These are phyloP conservation scores for Cacoxenus indagator DNA, from an alignment of 2,888 invertebrate genomes.

Conservation along the genomic window DNA sequence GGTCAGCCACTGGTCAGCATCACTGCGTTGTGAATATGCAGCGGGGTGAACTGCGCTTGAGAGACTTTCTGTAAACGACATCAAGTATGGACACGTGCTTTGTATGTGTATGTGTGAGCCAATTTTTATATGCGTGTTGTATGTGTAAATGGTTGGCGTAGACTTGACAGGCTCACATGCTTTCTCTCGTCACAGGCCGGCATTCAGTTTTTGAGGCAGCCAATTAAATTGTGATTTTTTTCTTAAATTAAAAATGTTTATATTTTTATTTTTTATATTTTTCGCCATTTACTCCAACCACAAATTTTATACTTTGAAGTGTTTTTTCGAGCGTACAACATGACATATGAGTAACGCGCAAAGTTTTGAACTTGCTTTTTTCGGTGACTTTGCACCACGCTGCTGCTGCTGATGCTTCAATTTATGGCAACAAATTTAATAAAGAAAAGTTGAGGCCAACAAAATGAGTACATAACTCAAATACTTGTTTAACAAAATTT, in stretches of 20 bases:
- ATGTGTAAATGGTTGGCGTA: neutral
- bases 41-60: too few relatives aligned
- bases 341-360: neutral
- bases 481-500: slow-evolving; percentile 17
- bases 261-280: neutral
- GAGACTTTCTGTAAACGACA: neutral
- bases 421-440: slow-evolving; percentile 4
- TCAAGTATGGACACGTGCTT: neutral
- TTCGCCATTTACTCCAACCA: neutral
- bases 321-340: neutral
- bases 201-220: neutral
- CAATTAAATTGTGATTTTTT: slow-evolving; percentile 10
- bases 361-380: neutral
- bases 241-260: neutral
- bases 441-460: slow-evolving; percentile 9
- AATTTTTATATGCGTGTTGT: neutral
- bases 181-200: neutral
- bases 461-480: neutral
- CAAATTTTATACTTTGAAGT: neutral
- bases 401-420: neutral
- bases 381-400: neutral
- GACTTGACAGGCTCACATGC: slow-evolving; percentile 9
- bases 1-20: neutral
- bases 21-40: too few relatives aligned
- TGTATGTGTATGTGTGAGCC: neutral